These are phyloP conservation scores for Centruroides sculpturatus DNA, from an alignment of 1,140 invertebrate genomes.

Conservation along the genomic window DNA sequence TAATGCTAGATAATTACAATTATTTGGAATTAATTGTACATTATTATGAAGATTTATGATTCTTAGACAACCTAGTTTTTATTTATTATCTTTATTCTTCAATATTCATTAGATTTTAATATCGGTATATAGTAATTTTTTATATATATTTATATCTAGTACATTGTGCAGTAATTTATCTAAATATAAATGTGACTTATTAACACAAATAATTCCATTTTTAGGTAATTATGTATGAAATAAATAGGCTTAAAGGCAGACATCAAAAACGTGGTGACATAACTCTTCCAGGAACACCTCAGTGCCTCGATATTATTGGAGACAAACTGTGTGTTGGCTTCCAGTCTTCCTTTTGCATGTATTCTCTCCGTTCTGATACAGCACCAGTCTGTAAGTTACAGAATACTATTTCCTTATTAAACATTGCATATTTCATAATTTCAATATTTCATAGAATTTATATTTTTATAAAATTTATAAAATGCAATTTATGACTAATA, in stretches of 20 bases:
- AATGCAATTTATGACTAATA: too few species aligned
- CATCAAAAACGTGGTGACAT: slow-evolving; percentile 77
- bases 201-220: not conserved
- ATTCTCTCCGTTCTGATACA: slow-evolving; percentile 33
- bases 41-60: too few species aligned
- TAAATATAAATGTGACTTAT: not conserved
- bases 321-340: slow-evolving; percentile 80
- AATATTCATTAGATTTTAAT: too few species aligned
- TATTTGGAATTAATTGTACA: too few species aligned
- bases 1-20: too few species aligned
- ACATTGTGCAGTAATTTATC: too few species aligned
- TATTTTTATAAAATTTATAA: too few species aligned
- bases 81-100: too few species aligned
- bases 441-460: not conserved
- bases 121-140: too few species aligned
- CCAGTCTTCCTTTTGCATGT: slow-evolving; percentile 76
- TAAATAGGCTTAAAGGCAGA: slow-evolving; percentile 73
- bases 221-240: slow-evolving; percentile 64
- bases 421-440: not conserved
- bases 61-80: too few species aligned
- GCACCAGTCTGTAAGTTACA: slow-evolving; percentile 11
- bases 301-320: slow-evolving; percentile 72
- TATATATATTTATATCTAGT: too few species aligned
- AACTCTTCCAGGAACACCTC: slow-evolving; percentile 72
- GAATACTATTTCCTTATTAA: too few species aligned